These are phyloP conservation scores for Andrena dorsata DNA, from an alignment of 2,888 invertebrate species.

Conservation along the genomic window DNA sequence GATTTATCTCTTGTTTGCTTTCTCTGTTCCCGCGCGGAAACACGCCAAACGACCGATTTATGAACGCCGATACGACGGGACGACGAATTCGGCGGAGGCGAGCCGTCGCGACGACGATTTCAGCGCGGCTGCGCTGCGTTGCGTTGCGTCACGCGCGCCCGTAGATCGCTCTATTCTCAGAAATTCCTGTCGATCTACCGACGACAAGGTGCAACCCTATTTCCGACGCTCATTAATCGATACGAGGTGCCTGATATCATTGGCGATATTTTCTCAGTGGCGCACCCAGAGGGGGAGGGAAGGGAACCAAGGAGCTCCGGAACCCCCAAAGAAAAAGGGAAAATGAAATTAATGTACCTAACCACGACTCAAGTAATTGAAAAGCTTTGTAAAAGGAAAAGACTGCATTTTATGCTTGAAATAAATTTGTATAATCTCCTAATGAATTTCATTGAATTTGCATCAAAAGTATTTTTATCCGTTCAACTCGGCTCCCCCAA, in stretches of 20 bases:
- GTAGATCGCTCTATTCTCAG: constrained; percentile 46
- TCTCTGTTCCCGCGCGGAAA: constrained; percentile 63
- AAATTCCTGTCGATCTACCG: constrained; percentile 16
- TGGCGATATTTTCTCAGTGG: too few species aligned
- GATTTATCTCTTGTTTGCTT: constrained; percentile 73
- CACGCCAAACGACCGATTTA: constrained; percentile 71
- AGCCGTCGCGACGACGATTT: constrained; percentile 19
- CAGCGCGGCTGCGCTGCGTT: constrained; percentile 14
- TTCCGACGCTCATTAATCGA: constrained; percentile 7
- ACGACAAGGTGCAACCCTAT: constrained; percentile 26
- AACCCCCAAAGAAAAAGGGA: too few species aligned
- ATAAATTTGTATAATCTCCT: too few species aligned
- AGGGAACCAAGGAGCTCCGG: too few species aligned
- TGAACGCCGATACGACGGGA: constrained; percentile 56
- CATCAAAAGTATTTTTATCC: too few species aligned
- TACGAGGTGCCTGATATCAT: not conserved
- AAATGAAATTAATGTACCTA: too few species aligned
- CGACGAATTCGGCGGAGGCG: constrained; percentile 19
- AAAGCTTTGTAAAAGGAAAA: too few species aligned
- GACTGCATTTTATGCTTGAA: too few species aligned
- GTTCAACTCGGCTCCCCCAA: too few species aligned
- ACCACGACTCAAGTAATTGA: too few species aligned
- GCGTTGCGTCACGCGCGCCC: constrained; percentile 11
- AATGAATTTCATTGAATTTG: too few species aligned
- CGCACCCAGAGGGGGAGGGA: too few species aligned